These are phyloP conservation scores for Oreocharis arfaki DNA, from an alignment of 2,113 vertebrate species.

Conservation along the genomic window DNA sequence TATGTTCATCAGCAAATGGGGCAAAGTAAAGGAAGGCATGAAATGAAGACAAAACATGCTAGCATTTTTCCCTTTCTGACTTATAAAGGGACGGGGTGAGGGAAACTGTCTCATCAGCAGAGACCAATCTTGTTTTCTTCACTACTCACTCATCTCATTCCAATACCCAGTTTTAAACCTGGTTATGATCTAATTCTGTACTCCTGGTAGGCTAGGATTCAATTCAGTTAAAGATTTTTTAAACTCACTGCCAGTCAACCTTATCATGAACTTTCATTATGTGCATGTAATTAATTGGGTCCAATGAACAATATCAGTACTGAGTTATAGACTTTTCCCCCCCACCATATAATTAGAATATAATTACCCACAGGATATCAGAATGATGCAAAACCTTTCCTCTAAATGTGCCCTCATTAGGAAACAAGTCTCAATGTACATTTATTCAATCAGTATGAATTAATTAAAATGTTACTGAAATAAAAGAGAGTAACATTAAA, in stretches of 20 bases:
- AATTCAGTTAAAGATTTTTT: conserved; percentile 78
- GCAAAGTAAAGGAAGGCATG: not conserved
- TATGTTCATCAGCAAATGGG: not conserved
- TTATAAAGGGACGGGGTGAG: not conserved
- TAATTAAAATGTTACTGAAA: conserved; percentile 86
- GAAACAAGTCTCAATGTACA: conserved; percentile 84
- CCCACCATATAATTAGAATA: conserved; percentile 84
- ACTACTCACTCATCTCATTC: conserved; percentile 51
- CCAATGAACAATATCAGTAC: conserved; percentile 80
- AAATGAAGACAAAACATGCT: not conserved
- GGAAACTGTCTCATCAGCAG: not conserved
- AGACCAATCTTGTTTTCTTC: not conserved
- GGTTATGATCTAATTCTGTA: conserved; percentile 68
- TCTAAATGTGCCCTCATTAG: conserved; percentile 84
- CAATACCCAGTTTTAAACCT: conserved; percentile 64
- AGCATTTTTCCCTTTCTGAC: not conserved
- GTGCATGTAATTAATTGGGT: conserved; percentile 83
- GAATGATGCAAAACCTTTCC: conserved; percentile 85
- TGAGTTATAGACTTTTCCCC: conserved; percentile 79
- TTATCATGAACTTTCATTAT: conserved; percentile 84
- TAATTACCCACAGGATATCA: conserved; percentile 89
- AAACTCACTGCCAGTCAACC: conserved; percentile 81
- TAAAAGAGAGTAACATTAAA: conserved; percentile 78
- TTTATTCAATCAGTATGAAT: conserved; percentile 88
- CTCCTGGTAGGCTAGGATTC: conserved; percentile 66